Base-by-base conservation (phyloP, 2,113 vertebrate species). In the Bagarius yarrelli region DNA sequence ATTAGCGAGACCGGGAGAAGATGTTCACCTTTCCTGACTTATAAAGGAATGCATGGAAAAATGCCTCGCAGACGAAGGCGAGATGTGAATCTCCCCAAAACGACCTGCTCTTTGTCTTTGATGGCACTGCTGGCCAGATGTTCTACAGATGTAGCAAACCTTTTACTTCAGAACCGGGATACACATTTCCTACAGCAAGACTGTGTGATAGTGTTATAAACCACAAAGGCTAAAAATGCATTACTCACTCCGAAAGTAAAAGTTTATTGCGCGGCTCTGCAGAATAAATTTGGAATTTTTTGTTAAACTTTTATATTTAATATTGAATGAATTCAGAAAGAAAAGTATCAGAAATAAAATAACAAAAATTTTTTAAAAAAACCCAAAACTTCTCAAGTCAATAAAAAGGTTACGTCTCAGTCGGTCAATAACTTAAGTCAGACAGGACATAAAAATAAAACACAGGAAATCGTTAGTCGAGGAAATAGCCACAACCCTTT, bases 91-190 rank as follows among this genome's bases (percentile, higher is more conserved):
- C 83, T 63, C 81, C 86, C 82, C 86, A 53, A 83, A 83, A 83
- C 81, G 84, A 75, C 61, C 72, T 69, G 63, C 66, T 55, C 73
- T 5, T 40, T 40, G 36, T 70, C 88, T 90, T 88, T 90, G 86
- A 90, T 88, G 87, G 87, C 75, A 87, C 89, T 87, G 83, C 88
- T 87, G 85, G 70, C 69, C 91, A 93, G 89, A 92, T 92, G 91
- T 88, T 86, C 57, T 87, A 88, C 91, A 93, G 91, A 93, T 93
- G 92, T 87, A 70, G 82, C 52, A 82, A 74, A 88, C 85, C 86
- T 89, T 85, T n/a, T 83, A 69, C 32, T 83, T 81, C 56, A 64
- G 6, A 70, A 77, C 66, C 14, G 84, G 63, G 87, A 89, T 89
- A 90, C 87, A 88, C 81, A 80, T 56, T 69, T n/a, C 82, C 84